Evolutionary conservation across 2,888 invertebrate genomes (phyloP), one percentile per base, ranked within the genome.

Genomic region (Criorhina ranunculi): DNA sequence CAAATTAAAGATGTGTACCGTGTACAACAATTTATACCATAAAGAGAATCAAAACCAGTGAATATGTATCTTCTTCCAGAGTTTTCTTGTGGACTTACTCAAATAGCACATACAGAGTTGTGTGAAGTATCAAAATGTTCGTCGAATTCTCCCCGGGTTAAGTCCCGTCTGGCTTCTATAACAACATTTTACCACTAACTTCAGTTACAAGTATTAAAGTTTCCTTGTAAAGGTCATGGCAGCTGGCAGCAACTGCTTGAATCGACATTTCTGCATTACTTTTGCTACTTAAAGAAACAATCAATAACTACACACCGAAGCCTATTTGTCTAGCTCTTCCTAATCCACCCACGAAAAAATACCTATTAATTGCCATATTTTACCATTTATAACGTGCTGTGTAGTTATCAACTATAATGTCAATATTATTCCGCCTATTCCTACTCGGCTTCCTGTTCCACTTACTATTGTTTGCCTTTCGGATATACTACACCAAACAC

Each of bases 371-470:
- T 69, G 81, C 49, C 80, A 70, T 67, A 67, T 62, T 75, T 75
- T 49, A 40, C 11, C 67, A 80, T 55, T 55, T 62, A 62, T 55
- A 57, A 57, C 55, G 75, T 46, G 46, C 40, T 70, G 57, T 55
- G 17, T 51, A 69, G 53, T 49, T 75, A 76, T 81, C 62, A 75
- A 76, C 62, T 64, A 49, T 64, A 75, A 67, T 80, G 76, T 81
- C 76, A 81, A 81, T 81, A 75, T 64, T 81, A 69, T 81, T 69
- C 81, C 70, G 81, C 76, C 77, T 70, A 77, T 82, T 77, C 11
- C 44, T 37, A 31, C 70, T 76, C 37, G 55, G n/a, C 35, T 64
- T 81, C 70, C 70, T 76, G 40, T 81, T 64, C 24, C 51, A 76
- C 64, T 79, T 64, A 66, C 24, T 53, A 35, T 66, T 79, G 59